Base-by-base conservation (phyloP, 2,113 vertebrate species). In the Copsychus sechellarum region DNA sequence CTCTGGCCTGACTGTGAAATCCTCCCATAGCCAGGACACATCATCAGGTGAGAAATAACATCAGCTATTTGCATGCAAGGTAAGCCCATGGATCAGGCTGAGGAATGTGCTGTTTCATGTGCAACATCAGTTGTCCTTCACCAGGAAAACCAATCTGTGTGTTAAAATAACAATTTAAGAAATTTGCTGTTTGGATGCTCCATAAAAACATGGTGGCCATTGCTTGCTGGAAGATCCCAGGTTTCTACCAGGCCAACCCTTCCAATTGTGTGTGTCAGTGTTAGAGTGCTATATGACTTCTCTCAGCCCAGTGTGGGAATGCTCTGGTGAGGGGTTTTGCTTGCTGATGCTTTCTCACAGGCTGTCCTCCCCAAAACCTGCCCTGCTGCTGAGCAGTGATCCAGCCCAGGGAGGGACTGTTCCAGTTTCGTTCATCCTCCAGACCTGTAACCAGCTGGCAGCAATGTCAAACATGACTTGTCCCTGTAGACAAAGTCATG, bases 381-480 rank as follows among this genome's bases (percentile, higher is more conserved):
- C 40, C 24, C 66, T 1, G 6, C 38, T 0, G 0, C 74, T 51
- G 57, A 74, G 54, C 0, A 31, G 4, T 40, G 48, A 90, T 60
- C 29, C 58, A 65, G 71, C 36, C 72, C 2, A 3, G 83, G 54
- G 72, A 86, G 76, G 72, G 58, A 91, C 51, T 0, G 3, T 48
- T 38, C 34, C 24, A 69, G 72, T 92, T 92, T 64, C 0, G 0
- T 51, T 86, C 64, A 45, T 74, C 51, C 54, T 93, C 70, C 86
- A 88, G 76, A 88, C 94, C 88, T 69, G 61, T 51, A 84, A 87
- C 61, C 90, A 76, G 79, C 90, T 95, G 90, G 66, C 81, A 77
- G 74, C 25, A 69, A 43, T 76, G 92, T 72, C 79, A 88, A 76
- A 90, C 58, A 13, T 36, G 81, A 87, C 90, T 95, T 90, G 81